phyloP scores from a whole-genome alignment of 2,113 vertebrate species.

The Macroglossus sobrinus region DNA sequence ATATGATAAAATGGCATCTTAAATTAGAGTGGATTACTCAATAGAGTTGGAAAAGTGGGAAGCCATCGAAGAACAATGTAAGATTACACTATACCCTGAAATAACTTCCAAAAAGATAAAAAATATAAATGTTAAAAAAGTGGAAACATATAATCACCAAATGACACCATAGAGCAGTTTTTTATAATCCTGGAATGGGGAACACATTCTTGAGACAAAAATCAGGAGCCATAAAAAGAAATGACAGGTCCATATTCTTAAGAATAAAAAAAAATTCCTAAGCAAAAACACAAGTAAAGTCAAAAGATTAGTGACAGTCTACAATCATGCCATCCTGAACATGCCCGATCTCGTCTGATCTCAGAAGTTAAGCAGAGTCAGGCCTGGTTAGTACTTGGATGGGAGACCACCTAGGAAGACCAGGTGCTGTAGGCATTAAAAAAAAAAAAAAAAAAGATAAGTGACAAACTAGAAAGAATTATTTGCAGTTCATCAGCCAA shows the following conservation, averaged over 20 bases:
- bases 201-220: conserved; percentile 2
- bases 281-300: not conserved
- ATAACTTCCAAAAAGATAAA: conserved; percentile 26
- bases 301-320: not conserved
- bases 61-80: not conserved
- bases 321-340: too few relatives aligned
- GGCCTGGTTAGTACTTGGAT: too few relatives aligned
- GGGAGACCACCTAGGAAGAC: too few relatives aligned
- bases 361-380: too few relatives aligned
- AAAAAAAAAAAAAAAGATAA: not conserved
- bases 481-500: not conserved
- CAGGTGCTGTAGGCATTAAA: too few relatives aligned
- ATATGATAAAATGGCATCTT: not conserved
- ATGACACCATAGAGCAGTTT: not conserved
- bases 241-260: not conserved
- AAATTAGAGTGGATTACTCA: not conserved
- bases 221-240: not conserved
- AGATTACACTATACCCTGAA: not conserved
- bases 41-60: not conserved
- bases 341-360: too few relatives aligned
- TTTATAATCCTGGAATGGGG: not conserved
- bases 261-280: not conserved
- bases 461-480: not conserved
- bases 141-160: conserved; percentile 7
- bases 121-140: not conserved